Percentiles rank a stretch among this genome's conserved stretches.
These are phyloP conservation scores for Pomatostomus ruficeps DNA, from an alignment of 2,113 vertebrate genomes.

Conservation along the genomic window DNA sequence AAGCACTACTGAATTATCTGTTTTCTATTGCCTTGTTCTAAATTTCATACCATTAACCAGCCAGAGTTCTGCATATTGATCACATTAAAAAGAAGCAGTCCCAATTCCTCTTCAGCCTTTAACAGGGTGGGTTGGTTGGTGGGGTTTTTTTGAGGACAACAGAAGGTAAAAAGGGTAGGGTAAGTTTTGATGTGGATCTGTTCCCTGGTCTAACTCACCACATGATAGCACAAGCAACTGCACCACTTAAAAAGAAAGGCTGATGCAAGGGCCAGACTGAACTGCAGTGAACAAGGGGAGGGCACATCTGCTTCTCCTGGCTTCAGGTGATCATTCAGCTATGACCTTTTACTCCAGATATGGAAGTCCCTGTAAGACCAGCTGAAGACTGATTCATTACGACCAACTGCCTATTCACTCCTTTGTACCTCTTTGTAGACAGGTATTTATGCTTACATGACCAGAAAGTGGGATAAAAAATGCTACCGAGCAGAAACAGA, in stretches of 20 bases:
- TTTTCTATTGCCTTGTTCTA: not conserved
- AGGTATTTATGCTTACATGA: not conserved
- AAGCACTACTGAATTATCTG: not conserved
- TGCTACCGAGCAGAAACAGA: not conserved
- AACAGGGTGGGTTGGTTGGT: not conserved
- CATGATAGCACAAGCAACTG: not conserved
- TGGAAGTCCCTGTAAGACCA: not conserved
- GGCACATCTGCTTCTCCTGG: not conserved
- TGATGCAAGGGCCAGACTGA: not conserved
- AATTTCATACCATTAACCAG: not conserved
- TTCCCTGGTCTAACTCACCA: not conserved
- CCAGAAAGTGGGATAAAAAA: not conserved
- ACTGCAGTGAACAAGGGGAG: not conserved
- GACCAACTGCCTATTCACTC: not conserved
- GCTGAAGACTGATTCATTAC: not conserved
- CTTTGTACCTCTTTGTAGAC: not conserved
- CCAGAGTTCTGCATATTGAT: not conserved
- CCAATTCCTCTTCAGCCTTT: not conserved
- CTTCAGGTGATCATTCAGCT: not conserved
- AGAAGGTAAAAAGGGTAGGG: not conserved
- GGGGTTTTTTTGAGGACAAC: not conserved
- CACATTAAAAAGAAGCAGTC: not conserved
- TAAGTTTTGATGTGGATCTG: not conserved
- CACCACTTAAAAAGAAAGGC: not conserved
- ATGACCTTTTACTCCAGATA: not conserved